phyloP scores from a whole-genome alignment of 2,113 vertebrate species.

The Apus apus region DNA sequence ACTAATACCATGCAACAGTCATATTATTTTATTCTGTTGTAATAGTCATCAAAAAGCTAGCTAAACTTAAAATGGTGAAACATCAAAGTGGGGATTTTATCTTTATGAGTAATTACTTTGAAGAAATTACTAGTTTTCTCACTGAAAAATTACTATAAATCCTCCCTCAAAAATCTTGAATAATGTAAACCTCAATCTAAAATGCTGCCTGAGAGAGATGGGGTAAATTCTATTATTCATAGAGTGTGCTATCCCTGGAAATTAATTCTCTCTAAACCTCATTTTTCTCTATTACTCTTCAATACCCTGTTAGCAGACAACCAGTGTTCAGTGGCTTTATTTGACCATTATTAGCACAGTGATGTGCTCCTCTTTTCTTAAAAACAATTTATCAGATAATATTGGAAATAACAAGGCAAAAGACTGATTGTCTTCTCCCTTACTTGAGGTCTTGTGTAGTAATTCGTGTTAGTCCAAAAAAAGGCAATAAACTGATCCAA shows the following conservation, averaged over 20 bases:
- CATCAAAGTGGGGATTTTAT: neutral
- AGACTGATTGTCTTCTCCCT: neutral
- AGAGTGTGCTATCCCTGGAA: neutral
- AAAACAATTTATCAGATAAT: neutral
- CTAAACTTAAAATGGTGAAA: constrained; percentile 8
- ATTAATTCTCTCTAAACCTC: neutral
- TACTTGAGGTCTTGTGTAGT: neutral
- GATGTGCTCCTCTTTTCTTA: neutral
- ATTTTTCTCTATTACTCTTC: neutral
- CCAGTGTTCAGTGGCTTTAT: neutral
- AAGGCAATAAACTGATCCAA: neutral
- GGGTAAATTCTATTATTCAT: constrained; percentile 41
- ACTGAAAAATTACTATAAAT: neutral
- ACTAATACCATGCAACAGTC: neutral
- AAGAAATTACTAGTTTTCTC: neutral
- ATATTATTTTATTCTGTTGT: constrained; percentile 16
- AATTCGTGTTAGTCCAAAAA: neutral
- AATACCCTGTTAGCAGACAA: neutral
- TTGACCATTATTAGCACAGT: neutral
- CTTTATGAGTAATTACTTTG: neutral
- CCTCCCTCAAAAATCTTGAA: neutral
- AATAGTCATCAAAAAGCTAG: neutral
- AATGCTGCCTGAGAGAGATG: neutral
- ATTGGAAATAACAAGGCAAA: neutral
- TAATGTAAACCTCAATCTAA: constrained; percentile 34